A percentile compares a stretch with the other conserved stretches of the same genome.
phyloP scores from a whole-genome alignment of 2,113 vertebrate genomes.

The Hydropotes inermis region DNA sequence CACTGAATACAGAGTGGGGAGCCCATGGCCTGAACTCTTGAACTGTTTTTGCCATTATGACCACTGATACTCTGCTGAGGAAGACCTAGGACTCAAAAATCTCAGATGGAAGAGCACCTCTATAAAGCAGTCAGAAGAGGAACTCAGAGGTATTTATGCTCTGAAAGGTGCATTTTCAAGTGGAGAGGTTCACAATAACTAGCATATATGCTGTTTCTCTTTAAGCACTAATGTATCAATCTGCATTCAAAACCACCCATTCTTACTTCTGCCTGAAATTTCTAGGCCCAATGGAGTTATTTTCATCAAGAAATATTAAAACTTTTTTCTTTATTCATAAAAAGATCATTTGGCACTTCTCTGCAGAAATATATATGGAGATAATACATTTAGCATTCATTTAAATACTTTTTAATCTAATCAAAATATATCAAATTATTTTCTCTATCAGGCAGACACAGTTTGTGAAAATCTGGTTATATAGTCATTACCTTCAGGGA shows the following conservation, averaged over 20 bases:
- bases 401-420: not conserved
- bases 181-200: not conserved
- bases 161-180: not conserved
- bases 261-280: not conserved
- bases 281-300: not conserved
- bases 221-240: not conserved
- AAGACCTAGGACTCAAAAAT: not conserved
- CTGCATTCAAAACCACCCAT: not conserved
- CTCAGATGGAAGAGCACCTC: not conserved
- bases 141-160: not conserved
- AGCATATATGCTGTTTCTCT: not conserved
- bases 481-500: not conserved
- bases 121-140: not conserved
- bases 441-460: not conserved
- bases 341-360: not conserved
- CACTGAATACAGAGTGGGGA: not conserved
- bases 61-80: not conserved
- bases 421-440: conserved; percentile 29
- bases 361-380: not conserved
- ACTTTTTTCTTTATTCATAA: not conserved
- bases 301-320: not conserved
- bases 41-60: not conserved
- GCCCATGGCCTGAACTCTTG: not conserved
- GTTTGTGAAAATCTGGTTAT: conserved; percentile 37
- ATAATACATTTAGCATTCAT: not conserved